Evolutionary conservation across 2,888 invertebrate genomes (phyloP).

Genomic region (Mechanitis messenoides): DNA sequence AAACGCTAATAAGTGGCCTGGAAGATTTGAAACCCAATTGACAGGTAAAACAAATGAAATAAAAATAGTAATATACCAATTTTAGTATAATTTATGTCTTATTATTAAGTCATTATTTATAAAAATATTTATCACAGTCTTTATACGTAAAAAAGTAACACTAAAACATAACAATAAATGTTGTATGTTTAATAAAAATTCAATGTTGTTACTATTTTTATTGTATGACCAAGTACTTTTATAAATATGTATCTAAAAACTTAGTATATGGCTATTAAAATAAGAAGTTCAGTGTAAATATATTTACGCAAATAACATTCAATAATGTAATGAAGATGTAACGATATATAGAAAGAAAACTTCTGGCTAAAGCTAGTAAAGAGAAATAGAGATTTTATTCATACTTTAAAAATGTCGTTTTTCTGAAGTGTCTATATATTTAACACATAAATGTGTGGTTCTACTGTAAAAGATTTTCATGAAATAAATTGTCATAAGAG

Average conservation of each 20-base stretch:
- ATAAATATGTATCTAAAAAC: too few species aligned
- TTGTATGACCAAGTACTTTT: slow-evolving; percentile 11
- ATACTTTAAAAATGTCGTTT: slow-evolving; percentile 36
- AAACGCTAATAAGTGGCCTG: too few species aligned
- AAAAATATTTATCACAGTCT: too few species aligned
- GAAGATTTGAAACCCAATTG: too few species aligned
- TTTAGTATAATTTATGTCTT: too few species aligned
- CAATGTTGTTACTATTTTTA: not conserved
- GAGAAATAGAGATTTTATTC: slow-evolving; percentile 38
- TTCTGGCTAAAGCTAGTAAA: slow-evolving; percentile 30
- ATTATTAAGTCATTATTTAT: too few species aligned
- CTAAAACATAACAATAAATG: too few species aligned
- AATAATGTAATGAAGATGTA: slow-evolving; percentile 10
- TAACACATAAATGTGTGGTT: slow-evolving; percentile 23
- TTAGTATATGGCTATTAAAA: too few species aligned
- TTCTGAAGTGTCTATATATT: slow-evolving; percentile 34
- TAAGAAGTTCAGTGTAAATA: not conserved
- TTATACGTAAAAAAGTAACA: too few species aligned
- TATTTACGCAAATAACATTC: slow-evolving; percentile 5
- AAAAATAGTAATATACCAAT: too few species aligned
- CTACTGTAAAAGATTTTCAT: slow-evolving; percentile 11
- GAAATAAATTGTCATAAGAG: not conserved
- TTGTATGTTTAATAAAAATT: too few species aligned
- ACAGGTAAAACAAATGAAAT: too few species aligned
- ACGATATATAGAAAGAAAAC: slow-evolving; percentile 29